Base-by-base conservation (phyloP, 2,888 invertebrate species). In the Drosophila birchii region DNA sequence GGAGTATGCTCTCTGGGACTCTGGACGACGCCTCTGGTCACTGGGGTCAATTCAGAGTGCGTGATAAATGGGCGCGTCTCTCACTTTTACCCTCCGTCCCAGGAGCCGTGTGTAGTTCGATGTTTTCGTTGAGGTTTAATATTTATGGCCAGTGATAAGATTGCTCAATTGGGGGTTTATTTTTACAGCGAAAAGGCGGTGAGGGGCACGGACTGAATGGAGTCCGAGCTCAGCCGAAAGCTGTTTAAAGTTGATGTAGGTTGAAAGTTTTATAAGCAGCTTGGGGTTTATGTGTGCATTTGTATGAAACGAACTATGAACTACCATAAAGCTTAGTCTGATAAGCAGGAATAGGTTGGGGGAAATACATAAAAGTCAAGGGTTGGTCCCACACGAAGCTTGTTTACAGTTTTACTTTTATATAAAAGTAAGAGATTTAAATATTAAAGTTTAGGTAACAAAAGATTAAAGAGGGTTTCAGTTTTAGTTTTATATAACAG, bases 91-190 rank as follows among this genome's bases (percentile, higher is more conserved):
- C 12, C 44, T 41, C 34, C 23, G 20, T 63, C 60, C 44, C 57
- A 59, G 57, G 62, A 63, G 53, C 56, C 69, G 18, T 38, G 26
- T 43, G 44, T 63, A 58, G 66, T 69, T 53, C 34, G 53, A 43
- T 56, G 41, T 70, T 68, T 63, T 59, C 78, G 74, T 68, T 59
- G 56, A 51, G 59, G 66, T 55, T 75, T 72, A 76, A 78, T 86
- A 84, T 86, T 89, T 89, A 86, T 89, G 85, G 77, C 51, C 75
- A 73, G 66, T 84, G 87, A 87, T 89, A 89, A 86, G 85, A 81
- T 81, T 89, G 87, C 80, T 76, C 89, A 83, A 88, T 83, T 79
- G 84, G 63, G 72, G 84, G 67, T 83, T 76, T 75, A 18, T 49
- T 76, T 75, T 18, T 49, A 59, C 41, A 41, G 12, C 39, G 7